A percentile compares a stretch with the other conserved stretches of the same genome.
Conservation (phyloP, 1,140 invertebrate species). For the Microplitis demolitor region DNA sequence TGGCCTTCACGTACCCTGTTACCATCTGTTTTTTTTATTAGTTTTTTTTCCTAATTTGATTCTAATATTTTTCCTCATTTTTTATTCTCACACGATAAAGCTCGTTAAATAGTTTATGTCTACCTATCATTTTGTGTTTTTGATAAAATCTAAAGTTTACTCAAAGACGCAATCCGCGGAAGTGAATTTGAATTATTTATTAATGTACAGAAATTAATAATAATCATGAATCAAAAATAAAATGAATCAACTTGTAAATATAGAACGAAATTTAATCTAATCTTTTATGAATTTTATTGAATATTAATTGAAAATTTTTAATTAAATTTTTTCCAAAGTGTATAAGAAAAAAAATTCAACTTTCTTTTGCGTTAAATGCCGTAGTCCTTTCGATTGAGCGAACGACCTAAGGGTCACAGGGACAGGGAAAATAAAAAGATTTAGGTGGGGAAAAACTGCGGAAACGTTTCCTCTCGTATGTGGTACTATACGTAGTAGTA, state of each 20-base stretch:
- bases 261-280: no score
- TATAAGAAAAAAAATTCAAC: neutral
- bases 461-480: conserved; percentile 13
- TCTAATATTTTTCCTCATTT: neutral
- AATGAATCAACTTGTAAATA: no score
- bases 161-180: neutral
- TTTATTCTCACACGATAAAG: neutral
- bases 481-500: neutral
- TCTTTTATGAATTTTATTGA: no score
- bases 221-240: no score
- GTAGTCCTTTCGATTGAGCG: neutral
- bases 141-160: neutral
- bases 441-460: conserved; percentile 2
- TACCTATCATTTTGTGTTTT: neutral
- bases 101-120: neutral
- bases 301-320: no score
- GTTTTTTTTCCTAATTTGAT: neutral
- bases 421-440: neutral
- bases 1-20: neutral
- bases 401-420: neutral
- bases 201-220: no score
- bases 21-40: neutral
- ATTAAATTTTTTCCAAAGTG: neutral
- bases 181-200: neutral
- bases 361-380: neutral